Conservation (phyloP, 2,888 invertebrate species). For the Drosophila lutescens region DNA sequence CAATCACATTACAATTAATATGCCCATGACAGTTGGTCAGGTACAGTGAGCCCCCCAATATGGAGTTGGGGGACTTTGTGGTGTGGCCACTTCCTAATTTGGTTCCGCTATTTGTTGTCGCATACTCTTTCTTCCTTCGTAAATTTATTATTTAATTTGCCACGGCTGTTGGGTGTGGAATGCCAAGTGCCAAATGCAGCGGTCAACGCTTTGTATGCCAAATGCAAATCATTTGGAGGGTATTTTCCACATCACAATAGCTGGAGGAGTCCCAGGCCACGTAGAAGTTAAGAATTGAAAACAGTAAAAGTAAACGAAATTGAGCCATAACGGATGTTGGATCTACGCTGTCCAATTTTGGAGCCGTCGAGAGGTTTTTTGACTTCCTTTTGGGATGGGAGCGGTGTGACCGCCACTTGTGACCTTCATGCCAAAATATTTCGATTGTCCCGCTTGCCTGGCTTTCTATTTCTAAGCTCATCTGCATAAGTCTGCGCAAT, state of each 20-base stretch:
- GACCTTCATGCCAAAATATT: constrained; percentile 66
- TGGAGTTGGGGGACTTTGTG: constrained; percentile 52
- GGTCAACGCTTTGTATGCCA: constrained; percentile 70
- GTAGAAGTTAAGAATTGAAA: constrained; percentile 35
- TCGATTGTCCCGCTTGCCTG: constrained; percentile 19
- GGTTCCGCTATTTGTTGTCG: constrained; percentile 72
- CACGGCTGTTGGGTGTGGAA: constrained; percentile 54
- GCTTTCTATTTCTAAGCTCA: constrained; percentile 66
- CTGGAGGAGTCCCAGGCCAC: not conserved
- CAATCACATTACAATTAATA: constrained; percentile 56
- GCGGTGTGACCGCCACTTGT: constrained; percentile 41
- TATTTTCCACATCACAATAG: not conserved
- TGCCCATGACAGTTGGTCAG: constrained; percentile 62
- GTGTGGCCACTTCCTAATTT: constrained; percentile 75
- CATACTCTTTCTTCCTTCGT: constrained; percentile 34
- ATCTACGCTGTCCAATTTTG: constrained; percentile 25
- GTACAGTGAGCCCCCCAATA: constrained; percentile 52
- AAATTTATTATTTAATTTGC: constrained; percentile 73
- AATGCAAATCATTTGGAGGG: constrained; percentile 64
- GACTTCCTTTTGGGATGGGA: constrained; percentile 54
- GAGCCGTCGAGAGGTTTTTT: constrained; percentile 8
- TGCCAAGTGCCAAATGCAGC: constrained; percentile 57
- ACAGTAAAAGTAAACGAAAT: constrained; percentile 62
- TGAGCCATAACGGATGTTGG: constrained; percentile 69
- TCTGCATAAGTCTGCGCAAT: constrained; percentile 27